Percentiles rank a stretch among this genome's conserved stretches.
Conservation (phyloP, 2,113 vertebrate species). For the Tychaedon coryphoeus region DNA sequence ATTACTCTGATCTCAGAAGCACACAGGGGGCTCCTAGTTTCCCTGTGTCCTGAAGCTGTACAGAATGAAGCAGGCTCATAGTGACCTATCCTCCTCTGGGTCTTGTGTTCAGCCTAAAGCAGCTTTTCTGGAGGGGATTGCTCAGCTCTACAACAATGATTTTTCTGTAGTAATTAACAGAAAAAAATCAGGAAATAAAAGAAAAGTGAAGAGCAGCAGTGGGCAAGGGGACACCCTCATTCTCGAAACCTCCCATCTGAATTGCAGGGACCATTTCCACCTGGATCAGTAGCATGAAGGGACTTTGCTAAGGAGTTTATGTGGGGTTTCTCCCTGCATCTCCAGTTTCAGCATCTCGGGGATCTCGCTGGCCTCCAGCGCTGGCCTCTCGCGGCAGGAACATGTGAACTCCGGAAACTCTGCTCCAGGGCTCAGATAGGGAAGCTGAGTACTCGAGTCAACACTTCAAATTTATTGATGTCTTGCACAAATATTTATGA, state of each 20-base stretch:
- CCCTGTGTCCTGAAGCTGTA: neutral
- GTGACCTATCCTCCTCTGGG: neutral
- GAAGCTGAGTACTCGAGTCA: constrained; percentile 63
- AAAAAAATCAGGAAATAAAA: neutral
- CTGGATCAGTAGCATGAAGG: neutral
- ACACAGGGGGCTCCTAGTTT: accelerated
- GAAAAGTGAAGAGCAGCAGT: neutral
- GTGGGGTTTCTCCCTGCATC: constrained; percentile 7
- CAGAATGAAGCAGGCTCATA: neutral
- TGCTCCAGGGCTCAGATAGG: constrained; percentile 52
- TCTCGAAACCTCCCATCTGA: neutral
- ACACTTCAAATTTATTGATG: constrained; percentile 72
- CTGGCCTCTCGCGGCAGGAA: neutral
- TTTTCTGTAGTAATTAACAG: neutral
- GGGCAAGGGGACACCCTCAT: neutral
- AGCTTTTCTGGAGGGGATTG: neutral
- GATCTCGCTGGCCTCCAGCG: neutral
- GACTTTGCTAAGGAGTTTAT: neutral
- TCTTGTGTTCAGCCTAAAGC: neutral
- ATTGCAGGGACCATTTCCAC: neutral
- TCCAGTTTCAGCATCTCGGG: constrained; percentile 58
- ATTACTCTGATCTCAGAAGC: neutral
- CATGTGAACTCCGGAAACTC: constrained; percentile 39
- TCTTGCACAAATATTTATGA: constrained; percentile 73
- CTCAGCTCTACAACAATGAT: neutral